Base-by-base conservation (phyloP, 2,113 vertebrate species). In the Passer montanus region DNA sequence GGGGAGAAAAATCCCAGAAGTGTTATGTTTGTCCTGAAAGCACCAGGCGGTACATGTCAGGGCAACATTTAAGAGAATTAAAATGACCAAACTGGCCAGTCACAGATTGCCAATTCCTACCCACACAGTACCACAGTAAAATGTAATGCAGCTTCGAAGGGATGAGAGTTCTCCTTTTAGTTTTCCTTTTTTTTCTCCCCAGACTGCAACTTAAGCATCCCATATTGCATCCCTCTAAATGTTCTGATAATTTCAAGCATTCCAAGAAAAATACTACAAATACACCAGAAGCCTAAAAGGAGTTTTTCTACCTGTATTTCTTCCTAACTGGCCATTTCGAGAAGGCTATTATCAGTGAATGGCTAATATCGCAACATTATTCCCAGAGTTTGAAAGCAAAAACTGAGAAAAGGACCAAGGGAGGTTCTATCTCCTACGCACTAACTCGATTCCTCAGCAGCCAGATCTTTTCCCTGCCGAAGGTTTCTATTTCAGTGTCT, bases 101-200 rank as follows among this genome's bases (percentile, higher is more conserved):
- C 44, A 77, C 50, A 19, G n/a, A 64, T 7, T 75, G 50, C 35
- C 46, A 66, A 33, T 62, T 86, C 46, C 63, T 77, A 43, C 19
- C 44, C 47, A 26, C 13, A 26, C 0, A 1, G 30, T n/a, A 72
- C 11, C 19, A 44, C 0, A 31, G 33, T n/a, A 77, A 85, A 62
- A 73, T 2, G 13, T 7, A 69, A 69, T 2, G 3, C 46, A 63
- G 63, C 23, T 84, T 86, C 66, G 69, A 79, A 78, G 33, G 15
- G 22, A 3, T 82, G 35, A 79, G 27, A 87, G 35, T 2, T 39
- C 18, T n/a, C 44, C 17, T 58, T 44, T 6, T 7, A 1, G 4
- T 13, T 79, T 55, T 9, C 4, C 16, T 43, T 50, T 47, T 49
- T 53, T 56, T 39, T 6, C 26, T n/a, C 28, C 14, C 6, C 2